Conservation (phyloP, 2,113 vertebrate genomes). For the Echinops telfairi region DNA sequence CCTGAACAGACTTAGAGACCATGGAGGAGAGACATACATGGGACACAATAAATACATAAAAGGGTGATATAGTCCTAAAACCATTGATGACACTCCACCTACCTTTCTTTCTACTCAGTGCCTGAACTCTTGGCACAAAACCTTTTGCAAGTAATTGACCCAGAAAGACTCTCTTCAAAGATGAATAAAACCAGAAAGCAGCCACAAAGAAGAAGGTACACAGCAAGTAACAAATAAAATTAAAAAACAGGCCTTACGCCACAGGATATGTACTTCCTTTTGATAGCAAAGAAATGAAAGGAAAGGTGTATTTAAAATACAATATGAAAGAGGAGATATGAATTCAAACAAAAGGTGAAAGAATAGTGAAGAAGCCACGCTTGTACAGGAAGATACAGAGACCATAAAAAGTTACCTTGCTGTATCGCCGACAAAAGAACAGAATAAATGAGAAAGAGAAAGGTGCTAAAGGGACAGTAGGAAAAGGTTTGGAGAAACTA, state of each 20-base stretch:
- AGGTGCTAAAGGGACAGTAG: not conserved
- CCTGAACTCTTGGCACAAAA: not conserved
- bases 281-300: not conserved
- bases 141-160: not conserved
- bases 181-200: not conserved
- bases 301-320: not conserved
- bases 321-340: not conserved
- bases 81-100: not conserved
- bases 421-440: not conserved
- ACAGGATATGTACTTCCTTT: not conserved
- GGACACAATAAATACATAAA: not conserved
- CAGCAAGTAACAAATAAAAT: not conserved
- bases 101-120: not conserved
- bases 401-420: not conserved
- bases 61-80: not conserved
- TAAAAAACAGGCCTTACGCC: not conserved
- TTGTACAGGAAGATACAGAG: not conserved
- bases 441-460: not conserved
- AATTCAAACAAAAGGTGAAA: not conserved
- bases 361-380: not conserved
- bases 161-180: not conserved
- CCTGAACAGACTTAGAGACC: not conserved
- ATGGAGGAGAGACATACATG: not conserved
- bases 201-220: not conserved
- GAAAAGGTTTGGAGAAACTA: not conserved